Base-by-base conservation (phyloP, 2,113 vertebrate species). In the Lepus americanus region DNA sequence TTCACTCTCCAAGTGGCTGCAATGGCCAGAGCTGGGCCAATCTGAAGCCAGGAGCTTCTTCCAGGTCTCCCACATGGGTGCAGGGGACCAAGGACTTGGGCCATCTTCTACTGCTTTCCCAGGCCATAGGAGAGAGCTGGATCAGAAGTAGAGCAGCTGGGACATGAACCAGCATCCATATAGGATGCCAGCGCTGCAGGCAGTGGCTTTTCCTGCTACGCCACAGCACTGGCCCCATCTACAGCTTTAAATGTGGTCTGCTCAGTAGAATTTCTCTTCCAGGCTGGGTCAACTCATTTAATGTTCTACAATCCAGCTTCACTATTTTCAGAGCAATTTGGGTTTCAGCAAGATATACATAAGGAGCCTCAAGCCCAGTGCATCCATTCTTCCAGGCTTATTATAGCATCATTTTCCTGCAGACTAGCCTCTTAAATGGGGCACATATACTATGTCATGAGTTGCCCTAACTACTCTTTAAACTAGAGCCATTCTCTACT, bases 241-340 rank as follows among this genome's bases (percentile, higher is more conserved):
- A 3, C 76, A 44, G 10, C 19, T 72, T 51, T 51, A 12, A 70
- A n/a, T 25, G 55, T 90, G 95, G 6, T 22, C 66, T 66, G 19
- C 44, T 86, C 66, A 12, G 6, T 51, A 29, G 9, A 81, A 63
- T 17, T 55, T 67, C 86, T 76, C 67, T 92, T 14, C 63, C 79
- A 94, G 87, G 44, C 72, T 96, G 81, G 89, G 81, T 90, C 83
- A 91, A 63, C 61, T 85, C 17, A 83, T 83, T 89, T 86, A 31
- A 29, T 88, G 72, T 93, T 85, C 64, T 79, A 55, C 67, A 67
- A 84, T 80, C 39, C 39, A 76, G 89, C 11, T 61, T 87, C 53
- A 64, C 76, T 86, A 72, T 90, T 94, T 92, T 91, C 81, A 74
- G 87, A 96, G 79, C 20, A 81, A 59, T 86, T n/a, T 85, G 82